These are phyloP conservation scores for Prosapia bicincta DNA, from an alignment of 2,888 invertebrate genomes.

Conservation along the genomic window DNA sequence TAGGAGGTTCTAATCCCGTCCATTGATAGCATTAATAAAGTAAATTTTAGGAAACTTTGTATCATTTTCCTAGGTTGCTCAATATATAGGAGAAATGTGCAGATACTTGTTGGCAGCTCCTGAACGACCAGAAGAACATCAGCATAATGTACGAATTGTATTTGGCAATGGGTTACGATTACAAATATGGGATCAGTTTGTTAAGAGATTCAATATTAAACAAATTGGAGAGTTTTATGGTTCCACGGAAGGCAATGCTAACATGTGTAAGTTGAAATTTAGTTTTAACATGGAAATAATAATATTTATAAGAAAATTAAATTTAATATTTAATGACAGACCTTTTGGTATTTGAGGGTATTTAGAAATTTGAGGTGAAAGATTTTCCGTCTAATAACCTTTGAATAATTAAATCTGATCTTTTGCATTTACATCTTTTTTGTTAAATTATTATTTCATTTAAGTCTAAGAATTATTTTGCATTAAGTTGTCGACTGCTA, in stretches of 20 bases:
- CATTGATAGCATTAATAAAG: too few species aligned
- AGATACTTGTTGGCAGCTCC: slow-evolving; percentile 75
- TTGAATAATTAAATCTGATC: too few species aligned
- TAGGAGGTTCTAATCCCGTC: too few species aligned
- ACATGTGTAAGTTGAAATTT: slow-evolving; percentile 65
- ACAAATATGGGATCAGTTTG: slow-evolving; percentile 90
- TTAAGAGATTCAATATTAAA: slow-evolving; percentile 69
- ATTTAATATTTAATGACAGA: neutral
- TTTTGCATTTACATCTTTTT: too few species aligned
- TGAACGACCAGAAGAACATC: slow-evolving; percentile 56
- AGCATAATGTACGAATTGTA: slow-evolving; percentile 71
- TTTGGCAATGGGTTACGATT: slow-evolving; percentile 92
- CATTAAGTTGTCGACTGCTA: too few species aligned
- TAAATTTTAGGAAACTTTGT: too few species aligned
- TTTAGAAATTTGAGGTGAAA: too few species aligned
- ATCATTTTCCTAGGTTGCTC: slow-evolving; percentile 58
- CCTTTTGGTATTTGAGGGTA: too few species aligned
- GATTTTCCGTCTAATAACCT: too few species aligned
- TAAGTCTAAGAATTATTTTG: too few species aligned
- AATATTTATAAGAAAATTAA: neutral
- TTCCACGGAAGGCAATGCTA: slow-evolving; percentile 95
- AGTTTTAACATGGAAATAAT: too few species aligned
- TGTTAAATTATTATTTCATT: too few species aligned
- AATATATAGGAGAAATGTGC: slow-evolving; percentile 88
- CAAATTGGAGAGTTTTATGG: slow-evolving; percentile 93